These are phyloP conservation scores for Tipula vernalis DNA, from an alignment of 2,888 invertebrate genomes.

Conservation along the genomic window DNA sequence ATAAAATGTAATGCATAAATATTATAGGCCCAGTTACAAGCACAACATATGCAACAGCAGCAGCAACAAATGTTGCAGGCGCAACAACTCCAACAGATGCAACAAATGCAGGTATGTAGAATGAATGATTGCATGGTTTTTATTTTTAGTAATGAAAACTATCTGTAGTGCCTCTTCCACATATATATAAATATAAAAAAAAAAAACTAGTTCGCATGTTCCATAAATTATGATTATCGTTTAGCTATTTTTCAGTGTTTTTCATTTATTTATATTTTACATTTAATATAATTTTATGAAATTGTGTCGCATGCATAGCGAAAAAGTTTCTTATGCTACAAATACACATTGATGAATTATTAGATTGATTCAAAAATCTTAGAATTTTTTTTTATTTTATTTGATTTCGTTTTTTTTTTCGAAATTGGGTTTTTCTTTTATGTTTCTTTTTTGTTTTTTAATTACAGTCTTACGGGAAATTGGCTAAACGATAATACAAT, in stretches of 20 bases:
- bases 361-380: background rate
- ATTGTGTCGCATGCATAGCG: background rate
- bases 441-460: conserved; percentile 17
- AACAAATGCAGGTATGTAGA: conserved; percentile 46
- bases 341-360: background rate
- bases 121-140: background rate
- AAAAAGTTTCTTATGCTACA: background rate
- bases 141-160: background rate
- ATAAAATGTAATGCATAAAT: background rate
- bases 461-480: conserved; percentile 19
- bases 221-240: conserved; percentile 1
- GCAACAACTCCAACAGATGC: conserved; percentile 31
- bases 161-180: background rate
- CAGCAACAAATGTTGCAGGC: conserved; percentile 36
- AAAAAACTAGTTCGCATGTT: background rate
- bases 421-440: conserved; percentile 6
- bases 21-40: conserved; percentile 35
- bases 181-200: background rate
- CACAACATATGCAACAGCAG: conserved; percentile 42
- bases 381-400: background rate
- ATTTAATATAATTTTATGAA: background rate
- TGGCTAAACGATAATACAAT: conserved; percentile 17
- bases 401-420: background rate
- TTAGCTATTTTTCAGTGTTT: conserved; percentile 7
- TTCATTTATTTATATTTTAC: background rate